Conservation (phyloP, 2,113 vertebrate species). For the Vidua chalybeata region DNA sequence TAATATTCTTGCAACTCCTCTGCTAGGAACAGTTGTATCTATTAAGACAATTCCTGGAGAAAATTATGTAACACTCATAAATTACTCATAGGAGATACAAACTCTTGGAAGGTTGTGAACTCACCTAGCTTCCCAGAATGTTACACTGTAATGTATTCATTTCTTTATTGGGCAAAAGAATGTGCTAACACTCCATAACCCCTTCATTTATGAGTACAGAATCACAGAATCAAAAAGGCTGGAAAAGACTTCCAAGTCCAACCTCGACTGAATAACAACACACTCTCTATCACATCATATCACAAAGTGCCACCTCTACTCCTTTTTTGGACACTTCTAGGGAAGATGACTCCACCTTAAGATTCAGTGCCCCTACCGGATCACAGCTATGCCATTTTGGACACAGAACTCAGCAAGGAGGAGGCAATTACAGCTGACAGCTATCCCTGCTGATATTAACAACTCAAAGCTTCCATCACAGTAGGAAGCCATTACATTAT, state of each 20-base stretch:
- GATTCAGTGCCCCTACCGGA: not conserved
- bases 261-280: accelerated
- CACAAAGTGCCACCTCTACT: not conserved
- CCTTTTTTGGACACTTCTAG: not conserved
- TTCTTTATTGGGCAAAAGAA: not conserved
- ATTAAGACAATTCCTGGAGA: not conserved
- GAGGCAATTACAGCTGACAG: not conserved
- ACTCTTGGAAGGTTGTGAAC: not conserved
- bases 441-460: too few species aligned
- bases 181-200: not conserved
- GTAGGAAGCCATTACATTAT: not conserved
- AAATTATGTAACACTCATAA: not conserved
- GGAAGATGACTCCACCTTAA: not conserved
- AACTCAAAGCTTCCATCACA: not conserved
- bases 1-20: not conserved
- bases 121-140: not conserved
- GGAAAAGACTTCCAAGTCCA: not conserved
- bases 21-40: not conserved
- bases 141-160: accelerated
- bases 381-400: not conserved
- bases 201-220: not conserved
- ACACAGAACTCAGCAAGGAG: not conserved
- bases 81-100: accelerated
- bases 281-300: not conserved
- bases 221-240: not conserved